These are phyloP conservation scores for Illadopsis cleaveri DNA, from an alignment of 2,113 vertebrate genomes.

Conservation along the genomic window DNA sequence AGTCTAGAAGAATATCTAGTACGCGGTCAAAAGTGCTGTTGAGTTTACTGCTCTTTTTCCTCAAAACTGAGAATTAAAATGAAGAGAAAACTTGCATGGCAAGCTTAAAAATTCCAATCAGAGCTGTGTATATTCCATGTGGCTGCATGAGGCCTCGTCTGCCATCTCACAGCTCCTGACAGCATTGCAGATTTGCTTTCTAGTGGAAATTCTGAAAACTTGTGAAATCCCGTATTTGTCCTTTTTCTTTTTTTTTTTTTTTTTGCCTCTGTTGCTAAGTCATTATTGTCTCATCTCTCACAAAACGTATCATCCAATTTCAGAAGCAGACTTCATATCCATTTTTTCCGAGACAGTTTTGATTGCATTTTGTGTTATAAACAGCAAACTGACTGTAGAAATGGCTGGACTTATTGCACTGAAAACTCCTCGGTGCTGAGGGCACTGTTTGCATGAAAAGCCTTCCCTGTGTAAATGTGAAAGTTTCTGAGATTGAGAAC, in stretches of 20 bases:
- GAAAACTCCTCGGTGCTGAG: conserved; percentile 50
- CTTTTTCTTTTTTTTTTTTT: neutral
- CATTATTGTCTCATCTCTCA: conserved; percentile 64
- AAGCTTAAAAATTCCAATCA: neutral
- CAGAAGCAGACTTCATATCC: conserved; percentile 51
- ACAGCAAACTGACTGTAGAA: conserved; percentile 37
- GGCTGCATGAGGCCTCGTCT: neutral
- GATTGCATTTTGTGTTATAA: conserved; percentile 48
- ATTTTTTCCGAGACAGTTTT: conserved; percentile 46
- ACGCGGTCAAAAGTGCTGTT: neutral
- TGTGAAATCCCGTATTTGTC: neutral
- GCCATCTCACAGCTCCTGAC: conserved; percentile 11
- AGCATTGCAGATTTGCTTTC: neutral
- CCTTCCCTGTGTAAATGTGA: conserved; percentile 65
- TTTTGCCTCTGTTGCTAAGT: neutral
- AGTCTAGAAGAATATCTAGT: neutral
- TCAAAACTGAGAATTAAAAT: neutral
- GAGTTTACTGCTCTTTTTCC: neutral
- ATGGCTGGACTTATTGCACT: conserved; percentile 64
- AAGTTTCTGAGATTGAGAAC: conserved; percentile 76
- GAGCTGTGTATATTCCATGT: neutral
- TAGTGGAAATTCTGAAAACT: conserved; percentile 10
- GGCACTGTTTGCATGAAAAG: conserved; percentile 67
- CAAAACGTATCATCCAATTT: conserved; percentile 41
- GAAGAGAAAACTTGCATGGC: neutral